Percentiles rank a stretch among this genome's conserved stretches.
Conservation (phyloP, 23 tunicate species). For the Corella eumyota region DNA sequence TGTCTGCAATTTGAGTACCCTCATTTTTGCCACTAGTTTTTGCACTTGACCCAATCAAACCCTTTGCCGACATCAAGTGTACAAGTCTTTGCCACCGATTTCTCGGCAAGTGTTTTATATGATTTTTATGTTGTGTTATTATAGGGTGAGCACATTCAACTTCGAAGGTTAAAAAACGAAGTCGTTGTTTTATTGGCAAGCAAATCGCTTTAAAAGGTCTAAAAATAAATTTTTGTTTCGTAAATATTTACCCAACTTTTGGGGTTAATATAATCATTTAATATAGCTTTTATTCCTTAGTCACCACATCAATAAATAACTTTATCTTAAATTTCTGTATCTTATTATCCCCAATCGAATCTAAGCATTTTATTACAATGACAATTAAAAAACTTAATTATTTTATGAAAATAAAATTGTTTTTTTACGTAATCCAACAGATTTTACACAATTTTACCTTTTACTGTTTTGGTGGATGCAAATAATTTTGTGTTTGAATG, state of each 20-base stretch:
- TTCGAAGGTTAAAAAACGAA: slow-evolving; percentile 41
- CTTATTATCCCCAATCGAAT: neutral
- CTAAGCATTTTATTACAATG: neutral
- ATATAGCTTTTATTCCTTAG: no score
- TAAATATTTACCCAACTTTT: no score
- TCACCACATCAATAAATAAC: neutral
- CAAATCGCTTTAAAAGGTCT: slow-evolving; percentile 59
- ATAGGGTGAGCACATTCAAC: slow-evolving; percentile 17
- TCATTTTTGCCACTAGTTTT: neutral
- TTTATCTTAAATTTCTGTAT: neutral
- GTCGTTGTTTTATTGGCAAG: slow-evolving; percentile 29
- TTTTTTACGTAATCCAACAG: neutral
- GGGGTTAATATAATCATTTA: neutral
- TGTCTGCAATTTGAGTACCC: no score
- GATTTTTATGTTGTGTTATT: neutral
- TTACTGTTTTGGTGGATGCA: slow-evolving; percentile 36
- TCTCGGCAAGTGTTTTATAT: slow-evolving; percentile 1
- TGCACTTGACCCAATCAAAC: neutral
- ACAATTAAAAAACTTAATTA: neutral
- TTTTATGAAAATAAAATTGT: neutral
- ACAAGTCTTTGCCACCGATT: slow-evolving; percentile 23
- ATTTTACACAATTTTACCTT: slow-evolving; percentile 19
- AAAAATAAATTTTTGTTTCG: no score
- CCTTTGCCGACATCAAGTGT: slow-evolving; percentile 2
- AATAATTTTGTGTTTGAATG: slow-evolving; percentile 37